phyloP scores from a whole-genome alignment of 2,888 invertebrate genomes.

The Eilema griseolum region DNA sequence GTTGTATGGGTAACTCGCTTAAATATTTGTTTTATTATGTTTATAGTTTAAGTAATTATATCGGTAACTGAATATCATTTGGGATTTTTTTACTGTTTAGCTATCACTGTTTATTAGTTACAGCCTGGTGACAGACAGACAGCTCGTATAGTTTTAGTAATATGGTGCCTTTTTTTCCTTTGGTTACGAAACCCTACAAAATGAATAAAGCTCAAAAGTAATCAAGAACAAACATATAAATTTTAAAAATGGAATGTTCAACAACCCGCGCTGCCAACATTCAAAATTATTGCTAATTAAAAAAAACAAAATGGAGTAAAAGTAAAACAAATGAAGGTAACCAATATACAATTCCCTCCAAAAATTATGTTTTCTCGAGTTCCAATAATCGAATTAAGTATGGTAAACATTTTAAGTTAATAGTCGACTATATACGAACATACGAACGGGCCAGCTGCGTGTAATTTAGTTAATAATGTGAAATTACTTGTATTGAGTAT shows the following conservation, averaged over 20 bases:
- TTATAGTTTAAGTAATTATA: too few relatives aligned
- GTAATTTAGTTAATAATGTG: slow-evolving; percentile 81
- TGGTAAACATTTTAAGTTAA: slow-evolving; percentile 80
- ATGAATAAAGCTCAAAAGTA: slow-evolving; percentile 31
- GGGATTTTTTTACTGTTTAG: too few relatives aligned
- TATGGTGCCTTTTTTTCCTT: too few relatives aligned
- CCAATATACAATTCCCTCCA: slow-evolving; percentile 37
- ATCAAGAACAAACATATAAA: slow-evolving; percentile 42
- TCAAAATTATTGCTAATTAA: slow-evolving; percentile 45
- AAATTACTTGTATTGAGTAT: slow-evolving; percentile 72
- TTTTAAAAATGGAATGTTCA: slow-evolving; percentile 43
- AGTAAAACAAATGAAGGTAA: slow-evolving; percentile 30
- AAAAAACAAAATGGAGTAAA: slow-evolving; percentile 39
- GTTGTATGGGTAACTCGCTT: too few relatives aligned
- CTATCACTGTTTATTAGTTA: too few relatives aligned
- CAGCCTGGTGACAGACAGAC: too few relatives aligned
- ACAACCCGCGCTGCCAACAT: slow-evolving; percentile 19
- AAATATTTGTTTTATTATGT: too few relatives aligned
- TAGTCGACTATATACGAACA: slow-evolving; percentile 62
- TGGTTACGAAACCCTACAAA: slow-evolving; percentile 3
- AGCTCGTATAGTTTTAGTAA: too few relatives aligned
- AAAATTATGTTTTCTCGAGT: slow-evolving; percentile 54
- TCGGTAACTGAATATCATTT: too few relatives aligned
- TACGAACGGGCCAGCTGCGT: slow-evolving; percentile 65
- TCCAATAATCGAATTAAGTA: slow-evolving; percentile 81